Evolutionary conservation across 2,113 vertebrate species (phyloP), one percentile per base, ranked within the genome.

Genomic region (Stictonetta naevosa): DNA sequence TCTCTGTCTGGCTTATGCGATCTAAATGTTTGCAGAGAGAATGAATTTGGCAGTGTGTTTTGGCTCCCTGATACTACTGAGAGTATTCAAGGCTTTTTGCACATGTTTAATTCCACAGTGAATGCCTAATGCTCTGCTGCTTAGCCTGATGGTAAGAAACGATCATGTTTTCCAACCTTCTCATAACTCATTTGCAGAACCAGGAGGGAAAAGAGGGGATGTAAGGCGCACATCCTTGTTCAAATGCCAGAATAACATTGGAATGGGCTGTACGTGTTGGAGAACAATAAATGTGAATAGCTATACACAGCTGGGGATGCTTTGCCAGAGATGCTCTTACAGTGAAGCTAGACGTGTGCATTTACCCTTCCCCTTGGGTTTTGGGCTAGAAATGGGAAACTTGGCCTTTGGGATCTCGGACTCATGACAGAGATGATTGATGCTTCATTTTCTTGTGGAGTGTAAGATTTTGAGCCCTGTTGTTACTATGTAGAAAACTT

Each of bases 81-180:
- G 60, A 40, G 60, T 44, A 62, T 86, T 94, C 76, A 60, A 83
- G 68, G 68, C 81, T 73, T 58, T 90, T 79, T 94, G 75, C 85
- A 88, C 52, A 5, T 33, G 38, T 76, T 46, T 85, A 83, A 64
- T 95, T 94, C 50, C 85, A 52, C 20, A 86, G 53, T 42, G 50
- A 92, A 90, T 73, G 36, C 82, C 55, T 96, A 11, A 86, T 88
- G 77, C 71, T 92, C 40, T 85, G 36, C 90, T 69, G 86, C 79
- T 97, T 95, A 95, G 6, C 87, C 60, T 81, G 75, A 46, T 59
- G 26, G 71, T 95, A 74, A 83, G 75, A 79, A 93, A 71, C 15
- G 6, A 56, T 66, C 58, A 22, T 2, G 5, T 94, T 67, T 96
- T 83, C 69, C 74, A 76, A 20, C 38, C 48, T 93, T 64, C 68